phyloP scores from a whole-genome alignment of 2,797 vertebrate species.

The Morelia viridis region DNA sequence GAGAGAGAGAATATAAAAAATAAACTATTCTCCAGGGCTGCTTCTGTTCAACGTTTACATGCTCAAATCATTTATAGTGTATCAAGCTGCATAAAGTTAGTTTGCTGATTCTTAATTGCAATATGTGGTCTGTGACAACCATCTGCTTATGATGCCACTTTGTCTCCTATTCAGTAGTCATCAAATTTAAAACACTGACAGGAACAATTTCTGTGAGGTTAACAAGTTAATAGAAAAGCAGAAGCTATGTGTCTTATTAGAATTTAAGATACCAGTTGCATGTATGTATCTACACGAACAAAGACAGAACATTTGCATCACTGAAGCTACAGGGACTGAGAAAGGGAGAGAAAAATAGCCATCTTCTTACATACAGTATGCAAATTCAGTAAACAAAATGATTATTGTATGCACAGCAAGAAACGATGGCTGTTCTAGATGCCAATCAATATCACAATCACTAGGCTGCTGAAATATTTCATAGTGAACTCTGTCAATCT shows the following conservation, averaged over 20 bases:
- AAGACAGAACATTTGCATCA: neutral
- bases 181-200: conserved; percentile 66
- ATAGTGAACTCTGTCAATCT: neutral
- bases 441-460: neutral
- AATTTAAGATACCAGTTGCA: conserved; percentile 7
- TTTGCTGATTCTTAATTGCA: conserved; percentile 53
- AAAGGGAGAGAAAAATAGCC: neutral
- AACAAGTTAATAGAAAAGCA: conserved; percentile 40
- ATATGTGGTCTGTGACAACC: conserved; percentile 51
- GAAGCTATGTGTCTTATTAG: conserved; percentile 20
- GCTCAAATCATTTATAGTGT: conserved; percentile 29
- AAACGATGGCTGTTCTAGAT: neutral
- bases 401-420: neutral
- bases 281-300: neutral
- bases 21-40: conserved; percentile 20
- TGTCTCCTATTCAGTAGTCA: conserved; percentile 32
- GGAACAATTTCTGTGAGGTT: conserved; percentile 44
- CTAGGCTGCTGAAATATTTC: neutral
- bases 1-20: neutral
- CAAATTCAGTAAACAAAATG: neutral
- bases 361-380: neutral
- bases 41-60: conserved; percentile 1
- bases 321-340: neutral
- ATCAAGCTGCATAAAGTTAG: conserved; percentile 26
- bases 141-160: conserved; percentile 57